Base-by-base conservation (phyloP, 2,888 invertebrate species). In the Amblyjoppa fuscipennis region DNA sequence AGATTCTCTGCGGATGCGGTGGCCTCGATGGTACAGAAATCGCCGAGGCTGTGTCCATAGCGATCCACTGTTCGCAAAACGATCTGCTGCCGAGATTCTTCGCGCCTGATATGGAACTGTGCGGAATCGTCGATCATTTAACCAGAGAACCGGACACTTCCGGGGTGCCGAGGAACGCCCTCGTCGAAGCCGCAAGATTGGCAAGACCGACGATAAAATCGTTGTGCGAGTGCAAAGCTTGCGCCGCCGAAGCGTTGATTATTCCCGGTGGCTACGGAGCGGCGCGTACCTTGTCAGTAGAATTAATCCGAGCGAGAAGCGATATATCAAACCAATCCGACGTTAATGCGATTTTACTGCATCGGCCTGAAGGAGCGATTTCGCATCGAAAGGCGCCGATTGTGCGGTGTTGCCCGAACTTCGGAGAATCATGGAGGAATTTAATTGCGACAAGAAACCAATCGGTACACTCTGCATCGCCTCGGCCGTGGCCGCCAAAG, bases 231-330 rank as follows among this genome's bases (percentile, higher is more conserved):
- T 93, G 95, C 34, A 91, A 92, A 31, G 90, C 93, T 3, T 89
- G 89, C 28, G 89, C 88, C n/a, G 94, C 94, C 86, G 94, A 94
- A 91, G 96, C 95, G 13, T 93, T 96, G 9, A 90, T 96, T n/a
- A 94, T 96, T 86, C 96, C 96, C 31, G 96, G 96, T 71, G 96
- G 96, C 49, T 95, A 95, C 92, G 96, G 96, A 3, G 95, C 94
- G 41, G 95, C 95, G 4, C 95, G 95, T 88, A 95, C 95, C 87
- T 89, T 96, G 95, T 95, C 89, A 93, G 95, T 90, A 81, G 4
- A 83, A 79, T 75, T 66, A 70, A 59, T 70, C 53, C 38, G 5
- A 16, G 16, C 20, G 20, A 16, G 68, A 61, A 53, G 25, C 71
- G 66, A 76, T 45, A 20, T 66, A 31, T 53, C 20, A 64, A 69